Conservation (phyloP, 2,113 vertebrate species). For the Tylochromis polylepis region DNA sequence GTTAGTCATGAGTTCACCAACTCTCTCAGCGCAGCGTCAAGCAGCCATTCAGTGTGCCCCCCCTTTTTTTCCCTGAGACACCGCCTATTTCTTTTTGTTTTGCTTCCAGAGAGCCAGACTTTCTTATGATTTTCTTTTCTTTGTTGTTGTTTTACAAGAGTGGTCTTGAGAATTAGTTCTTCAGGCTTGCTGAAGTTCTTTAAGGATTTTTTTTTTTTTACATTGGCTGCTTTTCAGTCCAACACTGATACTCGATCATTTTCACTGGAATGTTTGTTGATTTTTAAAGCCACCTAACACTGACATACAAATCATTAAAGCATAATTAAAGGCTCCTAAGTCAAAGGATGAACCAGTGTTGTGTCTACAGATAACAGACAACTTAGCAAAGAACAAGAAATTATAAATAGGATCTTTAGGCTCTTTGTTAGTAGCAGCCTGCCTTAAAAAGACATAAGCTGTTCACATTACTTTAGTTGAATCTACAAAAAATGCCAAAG, state of each 20-base stretch:
- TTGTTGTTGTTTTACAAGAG: not conserved
- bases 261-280: not conserved
- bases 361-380: not conserved
- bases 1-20: slow-evolving; percentile 13
- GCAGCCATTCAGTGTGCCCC: not conserved
- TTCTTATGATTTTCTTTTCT: not conserved
- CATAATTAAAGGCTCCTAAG: not conserved
- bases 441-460: not conserved
- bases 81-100: not conserved
- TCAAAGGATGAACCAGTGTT: not conserved
- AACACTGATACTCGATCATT: not conserved
- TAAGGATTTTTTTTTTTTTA: not conserved
- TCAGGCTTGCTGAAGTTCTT: not conserved
- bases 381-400: not conserved
- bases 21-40: not conserved
- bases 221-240: not conserved
- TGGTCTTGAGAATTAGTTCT: not conserved
- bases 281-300: not conserved
- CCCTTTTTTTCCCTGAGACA: not conserved
- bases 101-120: not conserved
- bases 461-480: not conserved
- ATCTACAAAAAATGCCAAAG: not conserved
- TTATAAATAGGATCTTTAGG: not conserved
- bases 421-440: not conserved
- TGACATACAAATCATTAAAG: not conserved